Evolutionary conservation across 2,797 vertebrate genomes (phyloP).

Genomic region (Triplophysa bombifrons): DNA sequence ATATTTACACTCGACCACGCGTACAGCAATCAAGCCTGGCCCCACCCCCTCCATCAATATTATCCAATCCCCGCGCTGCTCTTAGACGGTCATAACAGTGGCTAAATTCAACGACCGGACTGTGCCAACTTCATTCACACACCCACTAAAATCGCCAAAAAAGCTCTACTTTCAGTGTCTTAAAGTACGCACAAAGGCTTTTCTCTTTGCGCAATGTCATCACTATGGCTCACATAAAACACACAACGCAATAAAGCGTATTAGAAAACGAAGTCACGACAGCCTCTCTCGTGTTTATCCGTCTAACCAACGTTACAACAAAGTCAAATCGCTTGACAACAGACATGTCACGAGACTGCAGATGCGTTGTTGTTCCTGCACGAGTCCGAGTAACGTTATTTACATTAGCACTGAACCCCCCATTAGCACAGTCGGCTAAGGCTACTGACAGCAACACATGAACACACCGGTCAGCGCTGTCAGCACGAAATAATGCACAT

Average conservation of each 20-base stretch:
- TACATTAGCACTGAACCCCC: conserved; percentile 19
- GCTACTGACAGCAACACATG: conserved; percentile 45
- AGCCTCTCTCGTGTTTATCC: conserved; percentile 39
- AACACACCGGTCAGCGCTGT: conserved; percentile 23
- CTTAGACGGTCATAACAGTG: conserved; percentile 78
- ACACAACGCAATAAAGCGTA: conserved; percentile 65
- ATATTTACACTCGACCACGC: conserved; percentile 68
- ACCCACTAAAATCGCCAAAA: conserved; percentile 23
- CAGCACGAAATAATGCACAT: conserved; percentile 16
- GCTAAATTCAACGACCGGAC: conserved; percentile 66
- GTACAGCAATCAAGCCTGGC: conserved; percentile 75
- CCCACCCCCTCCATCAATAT: conserved; percentile 83
- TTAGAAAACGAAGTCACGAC: conserved; percentile 73
- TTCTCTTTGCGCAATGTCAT: conserved; percentile 69
- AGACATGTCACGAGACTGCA: not conserved
- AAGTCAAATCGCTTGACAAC: not conserved
- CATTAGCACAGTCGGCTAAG: conserved; percentile 32
- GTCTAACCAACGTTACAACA: not conserved
- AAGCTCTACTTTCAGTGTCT: conserved; percentile 23
- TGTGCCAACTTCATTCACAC: conserved; percentile 61
- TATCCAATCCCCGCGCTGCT: conserved; percentile 80
- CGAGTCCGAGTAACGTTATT: not conserved
- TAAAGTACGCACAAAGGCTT: conserved; percentile 28
- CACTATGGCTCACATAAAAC: conserved; percentile 54
- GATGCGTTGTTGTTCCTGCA: not conserved